These are phyloP conservation scores for Eriosoma lanigerum DNA, from an alignment of 1,140 invertebrate genomes.

Conservation along the genomic window DNA sequence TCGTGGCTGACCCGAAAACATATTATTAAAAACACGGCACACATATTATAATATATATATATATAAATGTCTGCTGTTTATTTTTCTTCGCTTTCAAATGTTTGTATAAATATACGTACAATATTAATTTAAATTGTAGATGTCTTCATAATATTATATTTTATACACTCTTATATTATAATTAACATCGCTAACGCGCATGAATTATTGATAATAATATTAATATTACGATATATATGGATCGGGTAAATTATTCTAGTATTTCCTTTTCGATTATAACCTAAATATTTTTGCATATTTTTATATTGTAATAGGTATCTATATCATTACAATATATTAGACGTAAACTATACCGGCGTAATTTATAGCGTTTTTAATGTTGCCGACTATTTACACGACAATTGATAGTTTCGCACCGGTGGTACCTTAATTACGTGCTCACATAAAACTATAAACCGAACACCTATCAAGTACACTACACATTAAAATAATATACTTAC, in stretches of 20 bases:
- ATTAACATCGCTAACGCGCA: no score
- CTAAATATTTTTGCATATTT: no score
- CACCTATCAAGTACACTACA: background rate
- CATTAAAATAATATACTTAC: background rate
- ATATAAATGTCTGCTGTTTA: no score
- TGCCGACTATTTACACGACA: background rate
- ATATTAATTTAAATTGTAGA: no score
- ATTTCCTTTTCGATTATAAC: background rate
- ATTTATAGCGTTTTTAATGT: background rate
- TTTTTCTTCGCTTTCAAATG: no score
- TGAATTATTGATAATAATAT: no score
- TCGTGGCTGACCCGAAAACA: background rate
- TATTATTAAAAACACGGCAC: no score
- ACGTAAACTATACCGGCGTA: background rate
- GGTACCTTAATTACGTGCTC: slow-evolving; percentile 18
- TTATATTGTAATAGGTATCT: no score
- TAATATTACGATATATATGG: background rate
- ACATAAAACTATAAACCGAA: background rate
- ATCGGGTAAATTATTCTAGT: background rate
- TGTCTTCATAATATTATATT: no score
- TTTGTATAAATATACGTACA: no score
- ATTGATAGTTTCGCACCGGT: slow-evolving; percentile 29
- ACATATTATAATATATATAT: background rate
- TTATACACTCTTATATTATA: no score
- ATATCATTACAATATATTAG: background rate